Evolutionary conservation across 2,888 invertebrate species (phyloP).

Genomic region (Biston betularia): DNA sequence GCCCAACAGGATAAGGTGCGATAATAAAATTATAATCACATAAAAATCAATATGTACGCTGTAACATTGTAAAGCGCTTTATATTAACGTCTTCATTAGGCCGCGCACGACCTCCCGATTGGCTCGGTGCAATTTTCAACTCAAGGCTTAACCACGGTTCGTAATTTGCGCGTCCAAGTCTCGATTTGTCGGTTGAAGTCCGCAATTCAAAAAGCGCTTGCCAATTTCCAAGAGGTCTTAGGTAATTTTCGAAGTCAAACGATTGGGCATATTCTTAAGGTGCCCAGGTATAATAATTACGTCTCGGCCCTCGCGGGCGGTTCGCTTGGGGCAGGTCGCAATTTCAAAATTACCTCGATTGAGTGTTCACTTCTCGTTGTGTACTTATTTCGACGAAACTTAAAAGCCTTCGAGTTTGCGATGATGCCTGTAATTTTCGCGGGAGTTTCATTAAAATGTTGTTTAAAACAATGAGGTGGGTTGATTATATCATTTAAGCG

Average conservation of each 20-base stretch:
- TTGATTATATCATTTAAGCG: constrained; percentile 46
- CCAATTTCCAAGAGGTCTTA: constrained; percentile 75
- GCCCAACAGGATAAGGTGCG: constrained; percentile 49
- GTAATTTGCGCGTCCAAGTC: constrained; percentile 77
- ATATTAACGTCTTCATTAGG: constrained; percentile 83
- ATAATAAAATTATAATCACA: constrained; percentile 76
- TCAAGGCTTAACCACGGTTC: constrained; percentile 63
- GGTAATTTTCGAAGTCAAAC: constrained; percentile 72
- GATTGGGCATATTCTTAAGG: constrained; percentile 68
- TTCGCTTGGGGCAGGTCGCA: constrained; percentile 73
- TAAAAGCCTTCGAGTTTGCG: constrained; percentile 68
- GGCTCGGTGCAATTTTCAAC: constrained; percentile 74
- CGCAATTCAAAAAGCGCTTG: constrained; percentile 71
- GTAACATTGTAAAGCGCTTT: constrained; percentile 75
- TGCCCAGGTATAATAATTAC: constrained; percentile 72
- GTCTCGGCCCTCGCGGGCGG: constrained; percentile 64
- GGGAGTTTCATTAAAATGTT: constrained; percentile 62
- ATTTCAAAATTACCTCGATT: constrained; percentile 81
- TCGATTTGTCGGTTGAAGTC: constrained; percentile 72
- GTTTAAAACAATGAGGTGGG: constrained; percentile 66
- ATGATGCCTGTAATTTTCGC: constrained; percentile 61
- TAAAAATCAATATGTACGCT: constrained; percentile 81
- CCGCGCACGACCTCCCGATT: constrained; percentile 76
- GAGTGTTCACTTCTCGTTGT: constrained; percentile 72
- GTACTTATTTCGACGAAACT: constrained; percentile 54